Base-by-base conservation (phyloP, 1,140 invertebrate genomes). In the Drosophila teissieri region DNA sequence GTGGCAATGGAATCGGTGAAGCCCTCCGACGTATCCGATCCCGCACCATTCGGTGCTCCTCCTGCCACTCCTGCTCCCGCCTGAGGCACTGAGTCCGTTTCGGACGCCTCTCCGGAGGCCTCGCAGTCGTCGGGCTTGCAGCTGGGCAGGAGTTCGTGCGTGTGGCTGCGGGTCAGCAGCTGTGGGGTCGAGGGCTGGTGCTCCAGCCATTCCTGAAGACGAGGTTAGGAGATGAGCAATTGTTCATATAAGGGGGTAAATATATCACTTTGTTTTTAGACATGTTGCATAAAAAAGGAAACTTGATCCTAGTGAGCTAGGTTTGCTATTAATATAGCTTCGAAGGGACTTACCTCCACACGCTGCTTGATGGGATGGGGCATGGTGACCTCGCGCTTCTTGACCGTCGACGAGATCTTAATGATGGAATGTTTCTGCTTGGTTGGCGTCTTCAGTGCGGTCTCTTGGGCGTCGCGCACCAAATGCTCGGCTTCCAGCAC, bases 71-170 rank as follows among this genome's bases (percentile, higher is more conserved):
- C 63, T 70, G n/a, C 61, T 3, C 48, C 67, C 1, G 60, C 36
- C 2, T 89, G 90, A 1, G 95, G 95, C 37, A 95, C 95, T 46
- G 95, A 96, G 82, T 96, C 96, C 51, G 91, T 90, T 61, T 92
- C 91, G 11, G 97, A 98, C 64, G 97, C 97, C 93, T 98, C 97
- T 19, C 96, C 96, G 72, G 97, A 98, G 0, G 97, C 97, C 91
- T 98, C 97, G 92, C 97, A 98, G 90, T 92, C 92, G 42, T 91
- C 90, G n/a, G 67, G 84, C 48, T 89, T 89, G 34, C 39, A 34
- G 8, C 65, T 49, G 14, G 53, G 56, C 34, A 74, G 54, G 8
- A 68, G 39, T 55, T 68, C 65, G 34, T 76, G 58, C 15, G 58
- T 62, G 52, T 73, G 84, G 63, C 39, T 89, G 56, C 73, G 70